Evolutionary conservation across 2,797 vertebrate genomes (phyloP).

Genomic region (Scyliorhinus canicula): DNA sequence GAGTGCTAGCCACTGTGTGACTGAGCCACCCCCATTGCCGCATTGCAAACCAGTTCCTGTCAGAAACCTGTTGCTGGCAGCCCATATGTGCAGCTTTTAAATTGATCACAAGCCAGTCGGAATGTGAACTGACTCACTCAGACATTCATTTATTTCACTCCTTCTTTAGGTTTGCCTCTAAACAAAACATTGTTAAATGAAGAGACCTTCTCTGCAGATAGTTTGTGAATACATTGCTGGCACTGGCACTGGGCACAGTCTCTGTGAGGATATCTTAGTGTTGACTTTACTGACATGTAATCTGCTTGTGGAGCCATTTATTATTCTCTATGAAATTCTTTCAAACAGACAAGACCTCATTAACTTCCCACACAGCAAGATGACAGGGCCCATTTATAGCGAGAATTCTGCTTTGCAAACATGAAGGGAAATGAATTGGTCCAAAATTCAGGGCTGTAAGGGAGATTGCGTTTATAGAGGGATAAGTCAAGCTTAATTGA

Average conservation of each 20-base stretch:
- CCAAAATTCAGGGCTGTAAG: background rate
- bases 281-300: background rate
- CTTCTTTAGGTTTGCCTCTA: background rate
- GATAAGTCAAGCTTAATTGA: background rate
- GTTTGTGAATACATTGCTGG: background rate
- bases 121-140: background rate
- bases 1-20: too few species aligned
- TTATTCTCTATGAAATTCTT: background rate
- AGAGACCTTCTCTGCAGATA: background rate
- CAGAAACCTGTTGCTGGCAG: background rate
- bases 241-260: background rate
- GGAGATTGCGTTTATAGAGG: background rate
- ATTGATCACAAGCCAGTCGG: background rate
- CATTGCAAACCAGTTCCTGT: background rate
- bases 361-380: background rate
- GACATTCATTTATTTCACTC: background rate
- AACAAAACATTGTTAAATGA: background rate
- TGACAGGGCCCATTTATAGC: background rate
- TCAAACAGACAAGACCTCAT: background rate
- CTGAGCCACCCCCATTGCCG: too few species aligned
- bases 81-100: background rate
- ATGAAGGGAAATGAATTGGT: background rate
- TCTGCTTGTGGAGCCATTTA: conserved; percentile 6
- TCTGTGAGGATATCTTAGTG: background rate
- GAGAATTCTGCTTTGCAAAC: background rate